Evolutionary conservation across 2,113 vertebrate genomes (phyloP).

Genomic region (Apaloderma vittatum): DNA sequence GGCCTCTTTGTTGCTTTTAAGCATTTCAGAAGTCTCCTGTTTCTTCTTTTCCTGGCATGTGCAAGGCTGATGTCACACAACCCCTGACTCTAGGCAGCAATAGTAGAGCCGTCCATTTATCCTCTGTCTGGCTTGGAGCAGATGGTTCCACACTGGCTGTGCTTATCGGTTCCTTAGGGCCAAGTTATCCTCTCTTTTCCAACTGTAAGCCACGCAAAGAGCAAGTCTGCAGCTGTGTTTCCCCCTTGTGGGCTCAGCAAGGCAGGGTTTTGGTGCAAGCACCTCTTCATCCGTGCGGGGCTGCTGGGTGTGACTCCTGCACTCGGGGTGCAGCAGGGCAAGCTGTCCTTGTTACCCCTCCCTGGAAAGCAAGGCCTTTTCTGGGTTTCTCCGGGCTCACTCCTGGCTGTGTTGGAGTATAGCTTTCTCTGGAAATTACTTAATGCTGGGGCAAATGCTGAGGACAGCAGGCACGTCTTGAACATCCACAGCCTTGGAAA

Average conservation of each 20-base stretch:
- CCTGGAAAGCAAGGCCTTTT: not conserved
- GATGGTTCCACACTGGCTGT: not conserved
- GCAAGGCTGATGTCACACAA: fast-evolving
- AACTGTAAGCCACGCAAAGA: not conserved
- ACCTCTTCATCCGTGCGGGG: not conserved
- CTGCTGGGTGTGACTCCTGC: not conserved
- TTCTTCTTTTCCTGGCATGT: not conserved
- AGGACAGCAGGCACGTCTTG: not conserved
- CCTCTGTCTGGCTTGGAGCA: not conserved
- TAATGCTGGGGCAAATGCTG: not conserved
- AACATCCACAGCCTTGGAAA: not conserved
- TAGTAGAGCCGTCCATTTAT: not conserved
- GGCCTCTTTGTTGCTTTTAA: not conserved
- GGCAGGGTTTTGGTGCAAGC: fast-evolving
- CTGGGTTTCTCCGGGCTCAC: not conserved
- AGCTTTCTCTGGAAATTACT: not conserved
- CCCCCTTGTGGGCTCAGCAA: fast-evolving
- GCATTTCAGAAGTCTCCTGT: not conserved
- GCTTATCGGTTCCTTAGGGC: not conserved
- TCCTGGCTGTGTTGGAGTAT: not conserved
- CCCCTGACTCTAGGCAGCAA: not conserved
- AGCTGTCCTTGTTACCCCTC: not conserved
- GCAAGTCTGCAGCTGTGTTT: not conserved
- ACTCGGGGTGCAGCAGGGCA: fast-evolving
- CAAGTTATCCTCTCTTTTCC: not conserved